phyloP scores from a whole-genome alignment of 2,888 invertebrate genomes.

The Laspeyria flexula region DNA sequence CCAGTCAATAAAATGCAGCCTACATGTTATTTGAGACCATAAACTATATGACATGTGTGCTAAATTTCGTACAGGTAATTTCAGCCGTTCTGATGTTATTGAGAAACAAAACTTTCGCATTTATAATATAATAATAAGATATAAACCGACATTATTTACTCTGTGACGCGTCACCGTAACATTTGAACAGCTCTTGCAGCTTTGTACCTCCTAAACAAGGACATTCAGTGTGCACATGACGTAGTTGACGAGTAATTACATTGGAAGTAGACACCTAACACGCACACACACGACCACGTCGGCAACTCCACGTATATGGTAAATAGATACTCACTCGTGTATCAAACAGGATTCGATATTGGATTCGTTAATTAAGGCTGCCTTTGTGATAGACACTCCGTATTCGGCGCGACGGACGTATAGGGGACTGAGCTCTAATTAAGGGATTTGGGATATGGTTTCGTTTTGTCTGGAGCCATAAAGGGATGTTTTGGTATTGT shows the following conservation, averaged over 20 bases:
- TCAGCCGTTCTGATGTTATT: no score
- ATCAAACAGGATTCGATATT: slow-evolving; percentile 60
- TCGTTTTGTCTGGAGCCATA: slow-evolving; percentile 31
- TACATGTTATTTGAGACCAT: no score
- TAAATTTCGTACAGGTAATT: no score
- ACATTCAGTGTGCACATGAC: slow-evolving; percentile 56
- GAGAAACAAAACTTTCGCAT: no score
- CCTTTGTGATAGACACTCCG: slow-evolving; percentile 59
- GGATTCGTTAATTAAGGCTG: slow-evolving; percentile 66
- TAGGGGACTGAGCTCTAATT: slow-evolving; percentile 50
- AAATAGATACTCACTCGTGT: slow-evolving; percentile 15
- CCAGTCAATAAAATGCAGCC: no score
- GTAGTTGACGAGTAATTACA: slow-evolving; percentile 65
- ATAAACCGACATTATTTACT: background rate
- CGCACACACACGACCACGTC: slow-evolving; percentile 10
- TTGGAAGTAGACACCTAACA: slow-evolving; percentile 51
- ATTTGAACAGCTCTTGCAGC: slow-evolving; percentile 48
- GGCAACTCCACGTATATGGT: slow-evolving; percentile 1
- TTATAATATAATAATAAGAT: no score
- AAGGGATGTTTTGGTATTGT: slow-evolving; percentile 28
- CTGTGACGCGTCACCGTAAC: slow-evolving; percentile 21
- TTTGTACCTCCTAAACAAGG: slow-evolving; percentile 56
- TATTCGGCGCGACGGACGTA: slow-evolving; percentile 51
- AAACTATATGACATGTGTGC: no score
- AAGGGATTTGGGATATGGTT: slow-evolving; percentile 49